Base-by-base conservation (phyloP, 1,140 invertebrate species). In the Drosophila kikkawai region DNA sequence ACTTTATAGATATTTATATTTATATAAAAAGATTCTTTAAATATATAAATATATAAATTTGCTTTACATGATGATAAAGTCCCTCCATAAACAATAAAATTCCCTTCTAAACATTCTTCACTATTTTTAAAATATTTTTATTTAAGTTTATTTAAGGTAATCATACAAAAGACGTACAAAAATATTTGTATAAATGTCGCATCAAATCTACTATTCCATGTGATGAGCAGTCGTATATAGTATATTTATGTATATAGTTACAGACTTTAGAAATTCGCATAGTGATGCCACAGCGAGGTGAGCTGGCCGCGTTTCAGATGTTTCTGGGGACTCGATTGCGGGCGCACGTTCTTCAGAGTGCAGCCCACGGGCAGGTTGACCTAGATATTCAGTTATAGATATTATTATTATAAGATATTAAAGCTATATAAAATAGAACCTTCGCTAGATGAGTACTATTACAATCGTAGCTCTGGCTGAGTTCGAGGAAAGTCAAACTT, bases 261-360 rank as follows among this genome's bases (percentile, higher is more conserved):
- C 15, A 34, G 55, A 26, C 53, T 57, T 56, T 86, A 86, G 59
- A 80, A 90, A 57, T 67, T 68, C 22, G 22, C 32, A 60, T 75
- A 74, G 29, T 50, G 67, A 45, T 73, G 76, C 88, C 88, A 91
- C 36, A 81, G 79, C 59, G 85, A 91, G 53, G 87, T 87, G 56
- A 92, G 76, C 47, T 81, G 66, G 59, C 77, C 83, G 29, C 80
- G 86, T 55, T 76, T 87, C 39, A 80, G 67, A 15, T 77, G 71
- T 41, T 69, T 29, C 69, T 67, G 70, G n/a, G 82, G 22, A 48
- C 61, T 75, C 19, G 73, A 55, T 50, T 80, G 64, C 37, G 75
- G 66, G n/a, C 86, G 88, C 32, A 92, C 66, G 63, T 91, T 92
- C 64, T 91, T 92, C 58, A 92, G 59, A 57, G 78, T 82, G 70